Evolutionary conservation across 2,888 invertebrate species (phyloP).

Genomic region (Kuschelorhynchus macadamiae): DNA sequence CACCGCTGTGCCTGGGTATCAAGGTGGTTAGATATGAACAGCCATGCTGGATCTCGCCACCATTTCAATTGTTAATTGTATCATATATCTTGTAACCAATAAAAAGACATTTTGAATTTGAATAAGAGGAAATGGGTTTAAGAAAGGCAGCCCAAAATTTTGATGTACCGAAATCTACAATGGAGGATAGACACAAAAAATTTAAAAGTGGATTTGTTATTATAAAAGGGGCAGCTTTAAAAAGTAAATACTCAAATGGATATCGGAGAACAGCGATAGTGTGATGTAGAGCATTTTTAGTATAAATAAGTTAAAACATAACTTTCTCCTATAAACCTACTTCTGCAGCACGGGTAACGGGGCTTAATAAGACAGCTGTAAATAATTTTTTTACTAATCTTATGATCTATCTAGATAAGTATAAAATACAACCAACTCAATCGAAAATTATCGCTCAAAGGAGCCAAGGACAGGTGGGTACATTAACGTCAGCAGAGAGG

Average conservation of each 20-base stretch:
- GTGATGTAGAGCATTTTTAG: neutral
- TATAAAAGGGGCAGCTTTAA: no score
- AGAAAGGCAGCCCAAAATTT: neutral
- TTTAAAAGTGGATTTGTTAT: neutral
- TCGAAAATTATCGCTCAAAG: neutral
- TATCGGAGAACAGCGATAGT: neutral
- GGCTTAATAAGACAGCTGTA: no score
- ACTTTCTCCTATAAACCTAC: neutral
- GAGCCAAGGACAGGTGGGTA: conserved; percentile 1
- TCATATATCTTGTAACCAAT: no score
- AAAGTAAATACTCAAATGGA: no score
- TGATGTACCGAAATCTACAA: neutral
- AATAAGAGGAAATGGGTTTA: conserved; percentile 4
- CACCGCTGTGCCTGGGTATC: no score
- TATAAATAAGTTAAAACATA: neutral
- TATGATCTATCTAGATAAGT: neutral
- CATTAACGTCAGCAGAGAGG: conserved; percentile 9
- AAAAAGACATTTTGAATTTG: no score
- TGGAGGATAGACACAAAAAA: conserved; percentile 1
- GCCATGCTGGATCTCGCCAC: no score
- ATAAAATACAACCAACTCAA: conserved; percentile 7
- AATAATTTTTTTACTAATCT: no score
- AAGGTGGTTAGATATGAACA: no score
- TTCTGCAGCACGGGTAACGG: neutral
- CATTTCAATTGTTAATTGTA: no score